These are phyloP conservation scores for Oppia nitens DNA, from an alignment of 1,140 invertebrate species.

Conservation along the genomic window DNA sequence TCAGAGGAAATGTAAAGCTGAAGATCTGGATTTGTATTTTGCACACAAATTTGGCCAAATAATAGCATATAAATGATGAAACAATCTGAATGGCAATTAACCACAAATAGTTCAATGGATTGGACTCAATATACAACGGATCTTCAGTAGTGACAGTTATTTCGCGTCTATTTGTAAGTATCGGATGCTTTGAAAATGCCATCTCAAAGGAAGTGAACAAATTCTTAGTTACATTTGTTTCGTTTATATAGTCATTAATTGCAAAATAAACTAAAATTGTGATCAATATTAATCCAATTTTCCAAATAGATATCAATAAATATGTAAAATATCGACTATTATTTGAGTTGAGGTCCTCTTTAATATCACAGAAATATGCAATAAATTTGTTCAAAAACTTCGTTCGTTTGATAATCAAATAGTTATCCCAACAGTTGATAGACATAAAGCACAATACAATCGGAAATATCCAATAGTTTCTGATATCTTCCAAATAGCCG, in stretches of 20 bases:
- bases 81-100: slow-evolving; percentile 58
- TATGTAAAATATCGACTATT: slow-evolving; percentile 3
- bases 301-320: neutral
- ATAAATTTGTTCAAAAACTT: slow-evolving; percentile 26
- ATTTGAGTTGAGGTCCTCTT: slow-evolving; percentile 14
- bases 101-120: slow-evolving; percentile 3
- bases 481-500: slow-evolving; percentile 29
- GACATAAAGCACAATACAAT: slow-evolving; percentile 64
- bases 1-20: slow-evolving; percentile 32
- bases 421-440: slow-evolving; percentile 93
- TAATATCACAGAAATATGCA: slow-evolving; percentile 16
- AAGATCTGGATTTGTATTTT: slow-evolving; percentile 73
- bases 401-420: slow-evolving; percentile 49
- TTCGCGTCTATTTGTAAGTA: neutral
- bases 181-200: neutral
- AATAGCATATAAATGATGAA: slow-evolving; percentile 65
- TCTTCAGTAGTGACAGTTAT: neutral
- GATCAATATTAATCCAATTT: slow-evolving; percentile 26
- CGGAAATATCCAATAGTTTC: slow-evolving; percentile 53
- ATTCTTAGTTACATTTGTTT: slow-evolving; percentile 38
- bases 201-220: neutral
- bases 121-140: slow-evolving; percentile 1
- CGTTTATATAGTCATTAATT: slow-evolving; percentile 37
- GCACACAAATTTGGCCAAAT: slow-evolving; percentile 85
- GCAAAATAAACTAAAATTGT: slow-evolving; percentile 7